Conservation (phyloP, 2,797 vertebrate species). For the Melanitta fusca region DNA sequence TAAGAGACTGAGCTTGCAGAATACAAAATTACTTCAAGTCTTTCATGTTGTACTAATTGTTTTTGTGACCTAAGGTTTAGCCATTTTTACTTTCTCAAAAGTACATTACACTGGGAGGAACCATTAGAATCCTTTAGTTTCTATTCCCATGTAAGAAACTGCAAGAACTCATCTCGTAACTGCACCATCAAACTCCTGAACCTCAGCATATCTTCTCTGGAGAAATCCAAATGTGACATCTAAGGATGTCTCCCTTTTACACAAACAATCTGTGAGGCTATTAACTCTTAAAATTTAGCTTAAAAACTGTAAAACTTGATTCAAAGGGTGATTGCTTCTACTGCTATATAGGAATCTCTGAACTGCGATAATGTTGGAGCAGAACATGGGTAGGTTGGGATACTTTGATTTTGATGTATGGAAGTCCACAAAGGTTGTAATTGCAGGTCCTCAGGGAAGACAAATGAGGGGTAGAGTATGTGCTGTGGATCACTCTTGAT, state of each 20-base stretch:
- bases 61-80: background rate
- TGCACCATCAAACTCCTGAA: background rate
- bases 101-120: background rate
- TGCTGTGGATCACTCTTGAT: background rate
- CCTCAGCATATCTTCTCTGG: background rate
- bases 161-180: rapidly evolving
- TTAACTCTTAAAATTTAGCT: background rate
- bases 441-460: background rate
- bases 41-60: background rate
- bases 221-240: background rate
- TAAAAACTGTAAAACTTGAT: background rate
- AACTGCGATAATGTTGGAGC: background rate
- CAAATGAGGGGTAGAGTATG: background rate
- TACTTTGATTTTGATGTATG: background rate
- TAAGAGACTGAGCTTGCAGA: constrained; percentile 59
- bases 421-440: background rate
- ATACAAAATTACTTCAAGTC: background rate
- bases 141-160: rapidly evolving
- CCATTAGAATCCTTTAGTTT: background rate
- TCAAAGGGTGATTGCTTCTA: background rate
- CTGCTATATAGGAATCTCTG: background rate
- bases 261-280: background rate
- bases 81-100: background rate
- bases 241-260: background rate
- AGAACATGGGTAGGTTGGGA: background rate